Evolutionary conservation across 2,888 invertebrate genomes (phyloP).

Genomic region (Chymomyza amoena): DNA sequence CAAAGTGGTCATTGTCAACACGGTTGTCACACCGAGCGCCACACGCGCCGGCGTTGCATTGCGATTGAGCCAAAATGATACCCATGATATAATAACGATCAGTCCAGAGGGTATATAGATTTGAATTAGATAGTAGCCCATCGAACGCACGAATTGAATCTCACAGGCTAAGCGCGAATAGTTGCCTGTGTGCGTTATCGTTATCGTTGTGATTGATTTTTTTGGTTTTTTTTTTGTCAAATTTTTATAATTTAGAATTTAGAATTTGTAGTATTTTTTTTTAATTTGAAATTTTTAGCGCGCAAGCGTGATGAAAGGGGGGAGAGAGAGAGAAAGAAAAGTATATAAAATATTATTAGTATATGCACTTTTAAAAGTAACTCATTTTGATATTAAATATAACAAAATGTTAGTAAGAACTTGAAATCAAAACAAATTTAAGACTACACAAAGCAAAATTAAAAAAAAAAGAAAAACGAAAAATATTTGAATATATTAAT

Average conservation of each 20-base stretch:
- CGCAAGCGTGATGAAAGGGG: slow-evolving; percentile 3
- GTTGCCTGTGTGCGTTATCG: slow-evolving; percentile 84
- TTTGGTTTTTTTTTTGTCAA: slow-evolving; percentile 3
- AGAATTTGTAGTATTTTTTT: slow-evolving; percentile 20
- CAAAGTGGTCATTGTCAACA: slow-evolving; percentile 98
- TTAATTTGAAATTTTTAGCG: slow-evolving; percentile 12
- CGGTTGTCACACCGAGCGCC: slow-evolving; percentile 95
- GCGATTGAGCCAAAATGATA: slow-evolving; percentile 97
- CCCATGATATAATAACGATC: slow-evolving; percentile 98
- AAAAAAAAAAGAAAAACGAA: slow-evolving; percentile 9
- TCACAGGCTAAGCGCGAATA: slow-evolving; percentile 97
- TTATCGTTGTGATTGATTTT: neutral
- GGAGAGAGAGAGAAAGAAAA: slow-evolving; percentile 48
- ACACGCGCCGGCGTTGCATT: slow-evolving; percentile 97
- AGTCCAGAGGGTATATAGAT: slow-evolving; percentile 98
- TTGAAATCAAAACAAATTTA: neutral
- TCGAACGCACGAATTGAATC: slow-evolving; percentile 97
- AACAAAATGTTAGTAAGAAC: neutral
- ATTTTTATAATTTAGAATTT: slow-evolving; percentile 22
- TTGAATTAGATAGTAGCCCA: slow-evolving; percentile 99
- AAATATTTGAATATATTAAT: slow-evolving; percentile 13
- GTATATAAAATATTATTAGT: slow-evolving; percentile 60
- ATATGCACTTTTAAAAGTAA: slow-evolving; percentile 23
- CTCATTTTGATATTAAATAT: neutral
- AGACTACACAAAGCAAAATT: slow-evolving; percentile 2